Conservation (phyloP, 2,888 invertebrate genomes). For the Ametastegia equiseti region DNA sequence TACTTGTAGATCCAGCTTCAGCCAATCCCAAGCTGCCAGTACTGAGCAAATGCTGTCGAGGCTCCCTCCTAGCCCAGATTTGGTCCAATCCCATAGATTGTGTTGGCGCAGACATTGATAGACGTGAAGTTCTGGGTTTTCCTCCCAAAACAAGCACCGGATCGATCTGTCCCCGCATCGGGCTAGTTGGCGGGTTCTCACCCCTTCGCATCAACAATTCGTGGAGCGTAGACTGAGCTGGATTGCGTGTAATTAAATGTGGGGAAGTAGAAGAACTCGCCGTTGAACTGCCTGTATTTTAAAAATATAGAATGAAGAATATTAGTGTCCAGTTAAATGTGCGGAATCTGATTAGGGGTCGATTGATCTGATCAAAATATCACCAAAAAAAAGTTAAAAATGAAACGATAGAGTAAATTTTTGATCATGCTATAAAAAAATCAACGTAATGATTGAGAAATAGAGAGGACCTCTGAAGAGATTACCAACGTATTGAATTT, state of each 20-base stretch:
- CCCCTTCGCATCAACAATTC: slow-evolving; percentile 85
- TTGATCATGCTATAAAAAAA: neutral
- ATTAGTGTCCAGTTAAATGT: neutral
- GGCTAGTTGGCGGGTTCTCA: slow-evolving; percentile 74
- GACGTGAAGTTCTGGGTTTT: slow-evolving; percentile 80
- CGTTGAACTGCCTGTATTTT: slow-evolving; percentile 68
- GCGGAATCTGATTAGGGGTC: neutral
- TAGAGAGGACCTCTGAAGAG: neutral
- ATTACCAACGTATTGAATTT: neutral
- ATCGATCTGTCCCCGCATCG: slow-evolving; percentile 54
- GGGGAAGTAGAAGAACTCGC: slow-evolving; percentile 73
- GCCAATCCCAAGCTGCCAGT: slow-evolving; percentile 86
- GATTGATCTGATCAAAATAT: neutral
- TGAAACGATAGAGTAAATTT: neutral
- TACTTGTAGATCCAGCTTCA: slow-evolving; percentile 91
- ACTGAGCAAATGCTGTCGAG: slow-evolving; percentile 90
- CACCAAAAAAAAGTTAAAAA: neutral
- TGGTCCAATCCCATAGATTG: slow-evolving; percentile 86
- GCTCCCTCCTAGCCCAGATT: slow-evolving; percentile 92
- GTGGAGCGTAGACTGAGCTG: slow-evolving; percentile 79
- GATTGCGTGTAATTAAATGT: slow-evolving; percentile 65
- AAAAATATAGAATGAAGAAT: neutral
- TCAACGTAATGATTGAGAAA: neutral
- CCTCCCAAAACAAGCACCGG: slow-evolving; percentile 81
- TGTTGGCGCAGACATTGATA: slow-evolving; percentile 93